These are phyloP conservation scores for Ooceraea biroi DNA, from an alignment of 1,140 invertebrate species.

Conservation along the genomic window DNA sequence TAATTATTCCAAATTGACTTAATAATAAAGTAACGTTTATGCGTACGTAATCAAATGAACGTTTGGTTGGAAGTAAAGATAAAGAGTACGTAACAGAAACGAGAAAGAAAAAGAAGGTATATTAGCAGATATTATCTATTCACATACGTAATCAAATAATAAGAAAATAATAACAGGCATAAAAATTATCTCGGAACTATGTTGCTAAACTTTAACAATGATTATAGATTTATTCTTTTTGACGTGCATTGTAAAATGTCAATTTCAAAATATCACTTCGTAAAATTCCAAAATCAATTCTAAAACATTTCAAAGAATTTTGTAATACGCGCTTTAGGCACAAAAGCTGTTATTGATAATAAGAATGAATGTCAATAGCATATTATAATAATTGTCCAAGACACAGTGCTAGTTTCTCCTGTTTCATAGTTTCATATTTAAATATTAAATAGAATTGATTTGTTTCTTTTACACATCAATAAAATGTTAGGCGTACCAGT, in stretches of 20 bases:
- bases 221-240: slow-evolving; percentile 27
- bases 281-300: background rate
- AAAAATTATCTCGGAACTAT: slow-evolving; percentile 12
- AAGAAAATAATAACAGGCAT: background rate
- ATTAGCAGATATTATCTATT: background rate
- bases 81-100: background rate
- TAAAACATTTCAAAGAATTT: background rate
- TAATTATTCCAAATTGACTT: slow-evolving; percentile 28
- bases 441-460: background rate
- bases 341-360: background rate
- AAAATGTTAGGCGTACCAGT: background rate
- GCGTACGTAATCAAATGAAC: slow-evolving; percentile 23
- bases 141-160: background rate
- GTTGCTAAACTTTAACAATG: background rate
- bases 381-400: background rate
- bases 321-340: background rate
- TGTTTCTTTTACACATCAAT: background rate
- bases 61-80: slow-evolving; percentile 16
- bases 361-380: background rate
- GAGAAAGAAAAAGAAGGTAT: background rate
- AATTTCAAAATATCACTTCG: too few relatives aligned
- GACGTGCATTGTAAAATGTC: background rate
- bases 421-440: background rate
- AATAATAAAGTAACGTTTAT: slow-evolving; percentile 35
- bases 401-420: too few relatives aligned